These are phyloP conservation scores for Zosterops hypoxanthus DNA, from an alignment of 2,113 vertebrate genomes.

Conservation along the genomic window DNA sequence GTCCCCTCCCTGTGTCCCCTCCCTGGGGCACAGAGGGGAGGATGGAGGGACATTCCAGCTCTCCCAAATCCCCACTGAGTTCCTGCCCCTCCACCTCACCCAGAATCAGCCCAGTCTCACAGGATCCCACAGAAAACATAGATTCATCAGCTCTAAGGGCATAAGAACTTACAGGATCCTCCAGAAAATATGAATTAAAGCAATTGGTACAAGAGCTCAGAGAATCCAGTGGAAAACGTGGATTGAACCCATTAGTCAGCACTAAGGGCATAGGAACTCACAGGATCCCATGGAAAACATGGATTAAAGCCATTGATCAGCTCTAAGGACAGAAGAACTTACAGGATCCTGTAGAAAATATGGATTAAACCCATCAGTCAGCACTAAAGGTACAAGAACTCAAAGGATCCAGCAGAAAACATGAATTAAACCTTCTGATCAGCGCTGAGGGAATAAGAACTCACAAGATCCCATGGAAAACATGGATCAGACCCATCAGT, in stretches of 20 bases:
- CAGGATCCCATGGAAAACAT: rapidly evolving
- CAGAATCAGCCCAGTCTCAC: background rate
- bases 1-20: background rate
- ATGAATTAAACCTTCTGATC: rapidly evolving
- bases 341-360: background rate
- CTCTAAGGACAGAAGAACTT: background rate
- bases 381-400: background rate
- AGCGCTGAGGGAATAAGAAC: rapidly evolving
- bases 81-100: background rate
- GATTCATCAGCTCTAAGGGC: no score
- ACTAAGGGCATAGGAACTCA: background rate
- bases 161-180: no score
- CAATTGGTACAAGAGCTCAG: no score
- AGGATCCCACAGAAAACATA: background rate
- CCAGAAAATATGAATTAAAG: background rate
- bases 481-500: rapidly evolving
- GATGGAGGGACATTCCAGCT: background rate
- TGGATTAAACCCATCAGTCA: background rate
- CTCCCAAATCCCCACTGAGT: background rate
- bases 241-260: background rate
- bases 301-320: rapidly evolving
- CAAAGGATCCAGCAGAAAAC: rapidly evolving
- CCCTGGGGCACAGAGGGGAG: background rate
- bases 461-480: background rate
- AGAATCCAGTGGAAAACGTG: background rate